Evolutionary conservation across 2,797 vertebrate species (phyloP).

Genomic region (Kryptolebias ocellatus): DNA sequence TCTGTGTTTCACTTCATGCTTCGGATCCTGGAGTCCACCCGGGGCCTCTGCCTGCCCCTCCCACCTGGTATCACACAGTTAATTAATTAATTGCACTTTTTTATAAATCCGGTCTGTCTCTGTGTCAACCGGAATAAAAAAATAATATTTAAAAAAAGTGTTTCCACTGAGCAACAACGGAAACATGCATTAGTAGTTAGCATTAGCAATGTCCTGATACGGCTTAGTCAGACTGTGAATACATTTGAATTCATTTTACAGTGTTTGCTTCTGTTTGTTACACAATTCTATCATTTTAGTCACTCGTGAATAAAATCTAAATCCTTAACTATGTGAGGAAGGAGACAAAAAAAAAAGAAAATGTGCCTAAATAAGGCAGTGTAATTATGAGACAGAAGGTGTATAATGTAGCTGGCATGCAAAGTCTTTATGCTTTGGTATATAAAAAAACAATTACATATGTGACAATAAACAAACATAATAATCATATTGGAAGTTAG

Average conservation of each 20-base stretch:
- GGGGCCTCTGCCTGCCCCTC: conserved; percentile 88
- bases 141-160: conserved; percentile 6
- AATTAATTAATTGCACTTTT: conserved; percentile 8
- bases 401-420: too few species aligned
- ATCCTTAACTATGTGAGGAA: conserved; percentile 1
- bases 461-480: too few species aligned
- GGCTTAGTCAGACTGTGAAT: conserved; percentile 32
- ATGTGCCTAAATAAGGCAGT: too few species aligned
- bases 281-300: conserved; percentile 6
- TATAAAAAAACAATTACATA: too few species aligned
- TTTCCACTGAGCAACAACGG: conserved; percentile 23
- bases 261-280: background rate
- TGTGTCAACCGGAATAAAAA: conserved; percentile 15
- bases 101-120: conserved; percentile 35
- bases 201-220: conserved; percentile 48
- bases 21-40: conserved; percentile 89
- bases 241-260: conserved; percentile 44
- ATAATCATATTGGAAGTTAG: too few species aligned
- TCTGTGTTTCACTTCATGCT: conserved; percentile 90
- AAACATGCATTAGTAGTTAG: background rate
- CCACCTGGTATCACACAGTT: conserved; percentile 86
- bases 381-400: too few species aligned
- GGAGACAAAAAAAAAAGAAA: too few species aligned
- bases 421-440: too few species aligned
- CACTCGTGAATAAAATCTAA: conserved; percentile 4